phyloP scores from a whole-genome alignment of 2,888 invertebrate species.

The Pimpla rufipes region DNA sequence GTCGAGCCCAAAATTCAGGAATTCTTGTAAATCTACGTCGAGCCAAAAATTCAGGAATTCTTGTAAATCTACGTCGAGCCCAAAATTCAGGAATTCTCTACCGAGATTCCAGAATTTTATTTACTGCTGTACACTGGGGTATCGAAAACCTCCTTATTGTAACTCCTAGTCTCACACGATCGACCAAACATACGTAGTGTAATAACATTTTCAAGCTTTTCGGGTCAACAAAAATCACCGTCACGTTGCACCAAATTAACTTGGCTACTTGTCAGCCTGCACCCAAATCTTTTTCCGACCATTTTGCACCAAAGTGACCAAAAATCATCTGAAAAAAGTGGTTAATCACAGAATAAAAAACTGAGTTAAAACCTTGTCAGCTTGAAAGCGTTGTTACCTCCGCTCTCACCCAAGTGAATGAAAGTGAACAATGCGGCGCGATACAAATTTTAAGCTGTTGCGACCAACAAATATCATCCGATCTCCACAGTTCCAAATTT shows the following conservation, averaged over 20 bases:
- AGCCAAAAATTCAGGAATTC: no score
- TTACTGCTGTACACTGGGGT: not conserved
- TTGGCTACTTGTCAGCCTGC: not conserved
- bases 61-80: no score
- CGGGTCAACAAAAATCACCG: not conserved
- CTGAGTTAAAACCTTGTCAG: not conserved
- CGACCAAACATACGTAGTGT: not conserved
- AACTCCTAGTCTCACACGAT: not conserved
- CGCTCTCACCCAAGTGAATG: no score
- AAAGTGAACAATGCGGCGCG: no score
- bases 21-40: no score
- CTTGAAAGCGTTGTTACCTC: not conserved
- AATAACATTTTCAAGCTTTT: constrained; percentile 10
- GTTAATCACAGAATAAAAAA: not conserved
- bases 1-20: no score
- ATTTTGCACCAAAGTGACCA: no score
- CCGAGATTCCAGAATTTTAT: no score
- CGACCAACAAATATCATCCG: no score
- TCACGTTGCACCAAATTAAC: not conserved
- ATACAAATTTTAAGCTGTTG: no score
- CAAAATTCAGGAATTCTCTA: no score
- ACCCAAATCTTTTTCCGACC: not conserved
- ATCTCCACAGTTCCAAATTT: no score
- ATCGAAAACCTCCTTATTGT: not conserved
- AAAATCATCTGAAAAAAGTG: not conserved